These are phyloP conservation scores for roundworm (Caenorhabditis elegans) DNA, from an alignment of 1,140 invertebrate genomes.

Conservation along the genomic window DNA sequence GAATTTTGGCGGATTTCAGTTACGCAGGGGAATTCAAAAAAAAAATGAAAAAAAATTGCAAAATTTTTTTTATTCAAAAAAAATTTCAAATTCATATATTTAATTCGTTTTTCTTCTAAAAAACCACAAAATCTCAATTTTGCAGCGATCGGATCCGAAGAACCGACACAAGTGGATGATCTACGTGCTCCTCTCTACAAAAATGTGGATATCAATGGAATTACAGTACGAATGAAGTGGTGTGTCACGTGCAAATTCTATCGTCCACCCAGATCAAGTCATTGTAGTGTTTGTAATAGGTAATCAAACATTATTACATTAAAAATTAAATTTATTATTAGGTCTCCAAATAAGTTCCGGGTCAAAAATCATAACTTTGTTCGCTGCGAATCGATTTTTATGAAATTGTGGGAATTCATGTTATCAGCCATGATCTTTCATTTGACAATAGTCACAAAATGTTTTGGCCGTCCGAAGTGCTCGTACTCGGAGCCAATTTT, in stretches of 20 bases:
- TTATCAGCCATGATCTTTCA: no score
- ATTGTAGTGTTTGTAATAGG: slow-evolving; percentile 93
- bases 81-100: no score
- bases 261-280: slow-evolving; percentile 89
- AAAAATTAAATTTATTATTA: background rate
- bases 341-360: background rate
- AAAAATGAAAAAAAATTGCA: no score
- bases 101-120: background rate
- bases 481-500: no score
- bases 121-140: background rate
- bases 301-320: background rate
- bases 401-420: no score
- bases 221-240: slow-evolving; percentile 99
- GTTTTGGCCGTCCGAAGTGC: no score
- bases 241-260: slow-evolving; percentile 99
- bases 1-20: no score
- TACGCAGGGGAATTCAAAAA: no score
- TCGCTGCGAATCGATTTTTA: no score
- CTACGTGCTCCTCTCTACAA: slow-evolving; percentile 94
- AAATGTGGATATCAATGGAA: slow-evolving; percentile 87
- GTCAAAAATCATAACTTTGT: no score
- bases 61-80: no score
- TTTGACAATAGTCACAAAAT: no score
- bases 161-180: slow-evolving; percentile 74
- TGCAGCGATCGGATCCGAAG: slow-evolving; percentile 61